Base-by-base conservation (phyloP, 2,797 vertebrate genomes). In the Austrolebias charrua region DNA sequence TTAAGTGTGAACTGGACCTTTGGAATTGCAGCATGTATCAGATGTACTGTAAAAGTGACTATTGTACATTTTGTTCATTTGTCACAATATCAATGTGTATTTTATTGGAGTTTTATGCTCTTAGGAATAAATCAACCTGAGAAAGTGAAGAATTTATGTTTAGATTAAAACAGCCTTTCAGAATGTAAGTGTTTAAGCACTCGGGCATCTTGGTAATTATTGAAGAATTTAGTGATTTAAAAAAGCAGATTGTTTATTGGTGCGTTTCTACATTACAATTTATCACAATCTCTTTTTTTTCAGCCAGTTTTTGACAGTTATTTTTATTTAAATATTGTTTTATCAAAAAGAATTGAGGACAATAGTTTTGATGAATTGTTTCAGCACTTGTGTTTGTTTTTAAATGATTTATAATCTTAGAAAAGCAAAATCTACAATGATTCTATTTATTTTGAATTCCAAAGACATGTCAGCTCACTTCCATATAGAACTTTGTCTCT, bases 291-390 rank as follows among this genome's bases (percentile, higher is more conserved):
- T 35, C 45, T 7, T 40, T 58, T 64, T 75, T 70, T n/a, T n/a
- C n/a, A n/a, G n/a, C n/a, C n/a, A n/a, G n/a, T n/a, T n/a, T n/a
- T n/a, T n/a, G n/a, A n/a, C n/a, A n/a, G n/a, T n/a, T n/a, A n/a
- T n/a, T n/a, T n/a, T n/a, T n/a, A n/a, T n/a, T n/a, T n/a, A n/a
- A n/a, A n/a, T n/a, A n/a, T 63, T 0, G 8, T 59, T 66, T 59
- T 5, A 74, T 68, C 43, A 45, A 45, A 63, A 54, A 53, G 14
- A 68, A 71, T 59, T 40, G 45, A 51, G 48, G 60, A 43, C 29
- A 63, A 60, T 84, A 83, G 76, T 85, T 83, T 86, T 86, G 71
- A 84, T 81, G 74, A 80, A 58, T 55, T 79, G 65, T 84, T 83
- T 76, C 74, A 60, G 45, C 52, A 70, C 71, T 5, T 9, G 24